Percentiles rank a stretch among this genome's conserved stretches.
phyloP scores from a whole-genome alignment of 1,140 invertebrate species.

The Gyrodactylus bullatarudis region DNA sequence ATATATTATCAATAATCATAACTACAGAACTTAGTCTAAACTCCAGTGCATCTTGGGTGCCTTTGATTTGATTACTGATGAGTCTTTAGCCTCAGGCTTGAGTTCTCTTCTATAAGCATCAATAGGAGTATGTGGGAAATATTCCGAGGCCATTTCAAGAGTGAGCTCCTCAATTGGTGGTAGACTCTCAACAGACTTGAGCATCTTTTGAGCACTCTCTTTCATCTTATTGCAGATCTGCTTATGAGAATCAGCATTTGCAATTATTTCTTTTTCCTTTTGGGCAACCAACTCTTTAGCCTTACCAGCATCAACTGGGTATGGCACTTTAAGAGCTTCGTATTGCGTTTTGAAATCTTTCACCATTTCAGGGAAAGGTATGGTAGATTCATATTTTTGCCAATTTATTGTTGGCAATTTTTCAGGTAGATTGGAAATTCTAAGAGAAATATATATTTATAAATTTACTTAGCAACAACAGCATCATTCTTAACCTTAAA shows the following conservation, averaged over 20 bases:
- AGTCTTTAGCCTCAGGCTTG: not conserved
- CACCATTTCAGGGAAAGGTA: not conserved
- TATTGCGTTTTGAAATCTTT: not conserved
- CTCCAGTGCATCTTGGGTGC: not conserved
- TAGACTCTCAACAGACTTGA: not conserved
- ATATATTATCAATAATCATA: too few species aligned
- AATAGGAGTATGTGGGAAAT: not conserved
- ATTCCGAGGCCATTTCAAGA: not conserved
- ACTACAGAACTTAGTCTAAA: too few species aligned
- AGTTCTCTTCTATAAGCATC: not conserved
- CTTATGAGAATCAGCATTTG: not conserved
- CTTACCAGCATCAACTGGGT: not conserved
- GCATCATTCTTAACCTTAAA: not conserved
- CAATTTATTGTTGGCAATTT: not conserved
- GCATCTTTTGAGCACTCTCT: not conserved
- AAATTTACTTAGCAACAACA: not conserved
- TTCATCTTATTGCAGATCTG: not conserved
- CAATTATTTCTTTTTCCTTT: not conserved
- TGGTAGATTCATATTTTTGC: not conserved
- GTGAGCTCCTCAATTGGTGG: not conserved
- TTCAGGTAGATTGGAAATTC: not conserved
- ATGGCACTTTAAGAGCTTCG: not conserved
- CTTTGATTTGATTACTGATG: not conserved
- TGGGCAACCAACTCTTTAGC: not conserved
- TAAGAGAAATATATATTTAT: not conserved